These are phyloP conservation scores for Drosophila sp. DNA, from an alignment of 1,140 invertebrate genomes.

Conservation along the genomic window DNA sequence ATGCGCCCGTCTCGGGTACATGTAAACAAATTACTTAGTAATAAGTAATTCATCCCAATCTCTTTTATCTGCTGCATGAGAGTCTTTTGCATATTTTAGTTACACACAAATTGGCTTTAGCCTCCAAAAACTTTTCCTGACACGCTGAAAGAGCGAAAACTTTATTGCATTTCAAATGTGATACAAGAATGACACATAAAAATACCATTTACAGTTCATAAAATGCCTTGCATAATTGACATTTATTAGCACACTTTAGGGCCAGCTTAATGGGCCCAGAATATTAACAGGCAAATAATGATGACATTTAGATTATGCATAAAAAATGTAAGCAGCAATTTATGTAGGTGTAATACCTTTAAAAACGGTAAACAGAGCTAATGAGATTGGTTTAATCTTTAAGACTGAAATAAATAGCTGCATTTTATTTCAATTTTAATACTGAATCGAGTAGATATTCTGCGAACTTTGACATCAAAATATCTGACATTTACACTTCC, in stretches of 20 bases:
- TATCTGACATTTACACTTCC: too few species aligned
- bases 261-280: constrained; percentile 1
- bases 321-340: constrained; percentile 34
- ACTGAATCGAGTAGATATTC: too few species aligned
- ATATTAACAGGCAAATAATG: constrained; percentile 32
- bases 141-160: constrained; percentile 2
- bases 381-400: neutral
- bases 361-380: neutral
- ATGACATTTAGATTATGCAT: constrained; percentile 36
- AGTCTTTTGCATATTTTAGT: constrained; percentile 62
- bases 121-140: constrained; percentile 9
- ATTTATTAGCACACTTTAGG: constrained; percentile 51
- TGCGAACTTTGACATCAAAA: too few species aligned
- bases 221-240: constrained; percentile 58
- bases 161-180: constrained; percentile 50
- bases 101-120: constrained; percentile 29
- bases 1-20: neutral
- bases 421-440: too few species aligned
- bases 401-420: too few species aligned
- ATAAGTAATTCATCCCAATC: constrained; percentile 28
- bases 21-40: constrained; percentile 31
- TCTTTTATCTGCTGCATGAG: neutral
- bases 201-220: constrained; percentile 58
- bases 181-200: constrained; percentile 38
- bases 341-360: neutral